Conservation (phyloP, 2,888 invertebrate genomes). For the Octodonta nipae region DNA sequence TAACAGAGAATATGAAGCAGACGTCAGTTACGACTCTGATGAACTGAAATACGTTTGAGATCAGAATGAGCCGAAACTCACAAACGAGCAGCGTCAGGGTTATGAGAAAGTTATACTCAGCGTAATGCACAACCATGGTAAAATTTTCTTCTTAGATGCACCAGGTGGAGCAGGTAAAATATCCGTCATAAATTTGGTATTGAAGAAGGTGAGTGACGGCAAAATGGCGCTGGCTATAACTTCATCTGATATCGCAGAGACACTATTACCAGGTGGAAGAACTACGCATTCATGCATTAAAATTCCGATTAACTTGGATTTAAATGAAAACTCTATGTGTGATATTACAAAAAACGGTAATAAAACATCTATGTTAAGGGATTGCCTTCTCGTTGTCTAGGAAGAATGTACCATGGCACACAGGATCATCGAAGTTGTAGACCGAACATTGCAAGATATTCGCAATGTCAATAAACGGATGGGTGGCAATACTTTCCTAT, state of each 20-base stretch:
- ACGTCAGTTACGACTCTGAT: no score
- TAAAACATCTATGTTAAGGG: neutral
- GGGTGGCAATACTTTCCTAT: constrained; percentile 6
- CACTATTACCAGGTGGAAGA: neutral
- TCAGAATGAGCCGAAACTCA: no score
- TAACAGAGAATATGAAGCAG: no score
- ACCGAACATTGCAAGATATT: constrained; percentile 3
- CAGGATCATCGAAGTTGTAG: constrained; percentile 1
- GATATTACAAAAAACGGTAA: neutral
- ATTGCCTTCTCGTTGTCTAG: neutral
- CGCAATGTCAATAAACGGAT: constrained; percentile 4
- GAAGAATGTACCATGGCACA: neutral
- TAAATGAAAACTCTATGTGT: neutral
- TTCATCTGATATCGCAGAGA: neutral
- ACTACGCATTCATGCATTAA: neutral
- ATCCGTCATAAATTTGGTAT: constrained; percentile 1
- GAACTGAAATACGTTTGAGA: no score
- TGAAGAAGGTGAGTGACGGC: neutral
- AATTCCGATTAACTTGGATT: neutral
- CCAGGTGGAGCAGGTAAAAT: neutral
- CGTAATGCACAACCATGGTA: no score
- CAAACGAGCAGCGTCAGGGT: no score
- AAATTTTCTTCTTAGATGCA: no score
- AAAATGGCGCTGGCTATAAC: neutral
- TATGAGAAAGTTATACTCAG: no score